Base-by-base conservation (phyloP, 2,113 vertebrate species). In the Sceloporus tristichus region DNA sequence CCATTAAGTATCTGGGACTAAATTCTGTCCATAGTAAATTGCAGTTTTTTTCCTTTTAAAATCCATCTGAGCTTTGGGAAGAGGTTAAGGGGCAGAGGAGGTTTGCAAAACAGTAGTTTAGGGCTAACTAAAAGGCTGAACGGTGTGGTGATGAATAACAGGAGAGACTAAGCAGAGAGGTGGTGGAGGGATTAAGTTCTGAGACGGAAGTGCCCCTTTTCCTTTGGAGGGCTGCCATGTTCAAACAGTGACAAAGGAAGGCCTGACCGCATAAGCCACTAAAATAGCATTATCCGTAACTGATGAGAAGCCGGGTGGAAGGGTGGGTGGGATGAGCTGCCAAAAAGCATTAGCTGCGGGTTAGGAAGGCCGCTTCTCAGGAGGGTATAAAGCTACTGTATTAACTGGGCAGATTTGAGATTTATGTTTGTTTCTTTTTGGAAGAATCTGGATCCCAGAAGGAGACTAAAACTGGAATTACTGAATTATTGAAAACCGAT, bases 241-340 rank as follows among this genome's bases (percentile, higher is more conserved):
- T 91, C 90, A 88, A 90, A 80, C 86, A 86, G 82, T 70, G 76
- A 87, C 92, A 92, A 94, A 92, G 86, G 80, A 70, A 86, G 90
- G 77, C 89, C 93, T 93, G 92, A 83, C 88, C 91, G 89, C 90
- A 76, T 94, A 94, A 94, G 94, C 93, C 89, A 87, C 92, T 62
- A 88, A 93, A 94, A 91, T 90, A 87, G 89, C 85, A 94, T 95
- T 94, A 93, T 90, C 92, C 89, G 85, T 92, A 91, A 92, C 83
- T 54, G 90, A 38, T 75, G 87, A 56, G 70, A 54, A 54, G 70
- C 53, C 79, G 54, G 25, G 13, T 29, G 71, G 38, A 40, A 29
- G n/a, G 87, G 21, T 38, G 71, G 78, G 84, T 86, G 85, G 82
- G n/a, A 84, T 14, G 27, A 25, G 40, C 76, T 68, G 19, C 27